Base-by-base conservation (phyloP, 2,113 vertebrate species). In the Poeciliopsis retropinna region DNA sequence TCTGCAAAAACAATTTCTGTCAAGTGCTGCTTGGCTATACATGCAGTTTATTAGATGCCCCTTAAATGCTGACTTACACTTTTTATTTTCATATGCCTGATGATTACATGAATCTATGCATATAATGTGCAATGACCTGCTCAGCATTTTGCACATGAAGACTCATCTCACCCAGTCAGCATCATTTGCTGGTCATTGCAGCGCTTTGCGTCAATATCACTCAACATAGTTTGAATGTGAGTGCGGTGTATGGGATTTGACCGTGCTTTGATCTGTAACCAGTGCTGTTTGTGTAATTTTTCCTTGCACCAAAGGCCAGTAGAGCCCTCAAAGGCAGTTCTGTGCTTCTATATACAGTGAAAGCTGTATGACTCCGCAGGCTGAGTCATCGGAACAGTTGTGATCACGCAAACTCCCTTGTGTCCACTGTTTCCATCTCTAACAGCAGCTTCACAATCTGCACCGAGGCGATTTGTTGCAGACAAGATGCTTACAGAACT, bases 321-420 rank as follows among this genome's bases (percentile, higher is more conserved):
- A 13, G 28, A 69, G 74, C 64, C 28, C 74, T 77, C 70, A 60
- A 9, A 78, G 64, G 62, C 63, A 57, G 41, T 11, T 17, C 57
- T 75, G 64, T 63, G 25, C 74, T 51, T 32, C 63, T 66, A 67
- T 71, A 75, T 60, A 31, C 65, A 81, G 51, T 34, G 41, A 76
- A 60, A 70, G 76, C 76, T 74, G 79, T 74, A 72, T 65, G 74
- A 57, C 63, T 67, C 85, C 79, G 86, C 83, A 85, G 67, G 83
- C 91, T 91, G 91, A 92, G 78, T 92, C 89, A 91, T 89, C 85
- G 67, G 87, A 82, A 83, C 85, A 72, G 69, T 79, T 78, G 78
- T 80, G 76, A 87, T 82, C 90, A 81, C 87, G 80, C 79, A 78
- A 83, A 79, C 71, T 79, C 86, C 82, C 75, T 60, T 32, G 77